These are phyloP conservation scores for Syrrhaptes paradoxus DNA, from an alignment of 2,113 vertebrate genomes.

Conservation along the genomic window DNA sequence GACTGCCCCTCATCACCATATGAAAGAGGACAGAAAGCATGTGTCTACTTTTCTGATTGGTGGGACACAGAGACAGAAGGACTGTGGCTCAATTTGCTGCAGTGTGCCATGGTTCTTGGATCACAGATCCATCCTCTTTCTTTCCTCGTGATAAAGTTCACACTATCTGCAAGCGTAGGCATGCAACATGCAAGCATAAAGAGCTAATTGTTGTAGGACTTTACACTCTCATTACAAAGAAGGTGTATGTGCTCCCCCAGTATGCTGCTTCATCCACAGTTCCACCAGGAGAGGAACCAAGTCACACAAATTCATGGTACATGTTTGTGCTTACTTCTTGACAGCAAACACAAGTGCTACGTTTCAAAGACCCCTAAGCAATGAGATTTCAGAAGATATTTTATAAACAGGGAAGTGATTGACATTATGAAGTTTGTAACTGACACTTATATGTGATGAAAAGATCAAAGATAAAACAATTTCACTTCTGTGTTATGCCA, in stretches of 20 bases:
- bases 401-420: not conserved
- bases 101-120: not conserved
- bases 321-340: not conserved
- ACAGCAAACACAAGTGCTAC: not conserved
- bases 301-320: not conserved
- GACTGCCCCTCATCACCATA: slow-evolving; percentile 60
- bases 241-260: rapidly evolving
- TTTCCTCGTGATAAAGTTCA: not conserved
- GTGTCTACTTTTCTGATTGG: slow-evolving; percentile 8
- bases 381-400: not conserved
- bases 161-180: not conserved
- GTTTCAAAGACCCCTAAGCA: not conserved
- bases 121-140: not conserved
- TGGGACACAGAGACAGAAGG: not conserved
- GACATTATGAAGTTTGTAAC: not conserved
- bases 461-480: slow-evolving; percentile 15
- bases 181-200: not conserved
- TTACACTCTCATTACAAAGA: not conserved
- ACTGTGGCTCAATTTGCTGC: not conserved
- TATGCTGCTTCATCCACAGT: not conserved
- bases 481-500: not conserved
- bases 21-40: slow-evolving; percentile 21
- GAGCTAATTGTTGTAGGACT: not conserved
- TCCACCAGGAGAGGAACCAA: not conserved
- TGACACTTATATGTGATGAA: not conserved